Conservation (phyloP, 2,888 invertebrate species). For the Rotaria magnacalcarata region DNA sequence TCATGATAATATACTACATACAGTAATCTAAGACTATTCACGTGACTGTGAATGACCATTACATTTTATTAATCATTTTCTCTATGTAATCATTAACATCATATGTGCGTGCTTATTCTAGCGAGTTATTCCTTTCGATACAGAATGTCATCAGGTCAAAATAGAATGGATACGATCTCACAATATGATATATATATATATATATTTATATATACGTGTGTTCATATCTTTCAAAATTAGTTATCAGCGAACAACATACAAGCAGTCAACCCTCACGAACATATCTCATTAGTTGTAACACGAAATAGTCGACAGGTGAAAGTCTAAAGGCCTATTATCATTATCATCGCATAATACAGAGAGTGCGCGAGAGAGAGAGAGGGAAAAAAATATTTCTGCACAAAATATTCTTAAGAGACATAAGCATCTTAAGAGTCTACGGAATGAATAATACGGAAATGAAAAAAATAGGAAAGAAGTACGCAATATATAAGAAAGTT, state of each 20-base stretch:
- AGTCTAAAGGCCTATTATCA: background rate
- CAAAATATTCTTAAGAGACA: background rate
- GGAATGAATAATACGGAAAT: background rate
- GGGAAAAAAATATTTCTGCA: background rate
- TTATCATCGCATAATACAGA: background rate
- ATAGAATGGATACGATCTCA: background rate
- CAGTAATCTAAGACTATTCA: background rate
- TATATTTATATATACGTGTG: background rate
- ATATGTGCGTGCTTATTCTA: background rate
- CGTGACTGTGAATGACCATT: background rate
- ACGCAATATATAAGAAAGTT: background rate
- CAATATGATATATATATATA: background rate
- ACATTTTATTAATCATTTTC: conserved; percentile 9
- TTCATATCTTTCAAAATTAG: conserved; percentile 14
- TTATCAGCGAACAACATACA: background rate
- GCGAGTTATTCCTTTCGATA: background rate
- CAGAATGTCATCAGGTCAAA: conserved; percentile 6
- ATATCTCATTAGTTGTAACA: background rate
- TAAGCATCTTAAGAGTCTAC: background rate
- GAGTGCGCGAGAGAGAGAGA: too few relatives aligned
- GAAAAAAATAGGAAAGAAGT: background rate
- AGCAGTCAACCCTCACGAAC: background rate
- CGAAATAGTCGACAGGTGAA: conserved; percentile 15
- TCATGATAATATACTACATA: background rate
- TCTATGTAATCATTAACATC: background rate